Conservation (phyloP, 2,113 vertebrate species). For the Pogona vitticeps region DNA sequence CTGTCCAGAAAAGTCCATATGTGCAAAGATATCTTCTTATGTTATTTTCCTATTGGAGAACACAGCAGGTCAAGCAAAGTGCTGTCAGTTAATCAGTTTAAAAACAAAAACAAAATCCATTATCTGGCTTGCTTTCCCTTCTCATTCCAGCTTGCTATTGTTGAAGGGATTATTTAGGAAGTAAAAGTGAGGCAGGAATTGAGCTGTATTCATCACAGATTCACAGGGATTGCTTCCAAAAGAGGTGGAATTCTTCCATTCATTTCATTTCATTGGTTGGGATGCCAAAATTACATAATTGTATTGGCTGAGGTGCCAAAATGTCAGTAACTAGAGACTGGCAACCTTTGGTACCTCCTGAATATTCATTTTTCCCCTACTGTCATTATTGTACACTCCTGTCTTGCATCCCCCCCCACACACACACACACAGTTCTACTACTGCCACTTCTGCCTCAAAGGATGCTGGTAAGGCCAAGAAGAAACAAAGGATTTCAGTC, state of each 20-base stretch:
- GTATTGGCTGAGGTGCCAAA: no score
- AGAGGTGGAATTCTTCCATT: no score
- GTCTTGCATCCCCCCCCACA: no score
- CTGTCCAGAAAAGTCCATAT: background rate
- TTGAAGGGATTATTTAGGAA: background rate
- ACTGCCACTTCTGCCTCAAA: background rate
- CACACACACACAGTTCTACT: no score
- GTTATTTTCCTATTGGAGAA: background rate
- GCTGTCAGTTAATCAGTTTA: background rate
- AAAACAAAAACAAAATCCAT: background rate
- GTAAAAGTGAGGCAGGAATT: background rate
- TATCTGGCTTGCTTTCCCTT: background rate
- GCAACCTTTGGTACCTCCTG: background rate
- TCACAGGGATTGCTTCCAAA: no score
- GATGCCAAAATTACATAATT: no score
- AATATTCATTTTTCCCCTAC: no score
- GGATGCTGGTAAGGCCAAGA: background rate
- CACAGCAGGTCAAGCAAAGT: background rate
- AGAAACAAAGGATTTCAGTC: background rate
- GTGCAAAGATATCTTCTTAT: background rate
- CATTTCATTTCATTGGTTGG: no score
- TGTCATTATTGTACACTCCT: no score
- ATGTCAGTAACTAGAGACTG: background rate
- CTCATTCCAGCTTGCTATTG: background rate
- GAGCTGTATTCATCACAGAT: background rate